phyloP scores from a whole-genome alignment of 1,140 invertebrate species.

The Hydropsyche tenuis region DNA sequence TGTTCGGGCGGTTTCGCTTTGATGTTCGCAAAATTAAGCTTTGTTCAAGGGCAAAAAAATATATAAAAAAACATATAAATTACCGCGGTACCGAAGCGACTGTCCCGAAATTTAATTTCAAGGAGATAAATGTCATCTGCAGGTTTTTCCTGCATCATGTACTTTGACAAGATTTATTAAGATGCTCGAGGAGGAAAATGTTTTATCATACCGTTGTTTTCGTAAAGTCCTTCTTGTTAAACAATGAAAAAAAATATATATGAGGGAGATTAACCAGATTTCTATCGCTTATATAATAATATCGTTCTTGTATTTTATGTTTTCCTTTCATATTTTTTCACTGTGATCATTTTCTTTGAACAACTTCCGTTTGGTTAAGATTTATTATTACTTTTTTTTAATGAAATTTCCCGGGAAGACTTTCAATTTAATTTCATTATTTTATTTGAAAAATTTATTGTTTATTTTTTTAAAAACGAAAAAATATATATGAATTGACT shows the following conservation, averaged over 20 bases:
- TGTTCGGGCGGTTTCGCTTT: neutral
- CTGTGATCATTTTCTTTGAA: neutral
- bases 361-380: neutral
- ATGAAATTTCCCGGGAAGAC: too few species aligned
- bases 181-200: neutral
- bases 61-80: slow-evolving; percentile 10
- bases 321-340: neutral
- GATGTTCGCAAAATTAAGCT: neutral
- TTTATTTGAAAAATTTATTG: too few species aligned
- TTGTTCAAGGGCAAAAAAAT: neutral
- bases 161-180: slow-evolving; percentile 21
- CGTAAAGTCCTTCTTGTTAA: neutral
- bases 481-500: too few species aligned
- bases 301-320: neutral
- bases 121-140: slow-evolving; percentile 27
- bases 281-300: slow-evolving; percentile 2
- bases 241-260: slow-evolving; percentile 14
- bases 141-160: slow-evolving; percentile 26
- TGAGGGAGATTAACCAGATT: slow-evolving; percentile 15
- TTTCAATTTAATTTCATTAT: too few species aligned
- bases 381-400: too few species aligned
- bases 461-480: too few species aligned
- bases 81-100: neutral
- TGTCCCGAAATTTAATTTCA: slow-evolving; percentile 17
- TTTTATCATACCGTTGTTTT: slow-evolving; percentile 16